phyloP scores from a whole-genome alignment of 2,113 vertebrate species.

The Eptesicus fuscus region DNA sequence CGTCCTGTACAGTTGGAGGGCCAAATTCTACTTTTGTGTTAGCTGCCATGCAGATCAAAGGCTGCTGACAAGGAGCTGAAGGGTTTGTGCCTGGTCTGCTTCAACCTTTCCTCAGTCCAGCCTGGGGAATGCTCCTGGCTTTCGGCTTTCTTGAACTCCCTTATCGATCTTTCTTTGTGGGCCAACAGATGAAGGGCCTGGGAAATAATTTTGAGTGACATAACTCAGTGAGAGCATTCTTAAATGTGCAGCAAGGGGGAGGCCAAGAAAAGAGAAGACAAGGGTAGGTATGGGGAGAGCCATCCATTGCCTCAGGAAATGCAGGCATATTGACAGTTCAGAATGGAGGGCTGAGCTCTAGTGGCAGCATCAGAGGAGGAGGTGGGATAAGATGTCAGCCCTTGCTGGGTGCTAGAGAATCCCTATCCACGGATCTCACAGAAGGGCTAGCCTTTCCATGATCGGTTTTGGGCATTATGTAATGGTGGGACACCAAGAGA shows the following conservation, averaged over 20 bases:
- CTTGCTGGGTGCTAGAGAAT: not conserved
- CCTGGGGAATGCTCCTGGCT: constrained; percentile 50
- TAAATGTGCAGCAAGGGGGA: not conserved
- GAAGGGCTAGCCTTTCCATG: not conserved
- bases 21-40: constrained; percentile 71
- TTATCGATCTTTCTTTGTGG: constrained; percentile 55
- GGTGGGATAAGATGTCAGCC: not conserved
- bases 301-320: not conserved
- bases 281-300: not conserved
- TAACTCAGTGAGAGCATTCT: constrained; percentile 23
- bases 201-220: constrained; percentile 41
- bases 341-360: not conserved
- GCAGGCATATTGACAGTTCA: not conserved
- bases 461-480: not conserved
- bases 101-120: constrained; percentile 68
- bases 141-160: constrained; percentile 69
- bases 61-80: constrained; percentile 71
- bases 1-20: constrained; percentile 71
- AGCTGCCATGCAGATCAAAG: constrained; percentile 76
- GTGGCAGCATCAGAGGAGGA: not conserved
- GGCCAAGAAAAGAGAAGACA: not conserved
- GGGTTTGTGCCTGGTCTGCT: constrained; percentile 66
- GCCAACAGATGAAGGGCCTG: constrained; percentile 51
- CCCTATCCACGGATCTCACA: not conserved
- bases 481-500: not conserved